phyloP scores from a whole-genome alignment of 2,113 vertebrate genomes.

The Talpa occidentalis region DNA sequence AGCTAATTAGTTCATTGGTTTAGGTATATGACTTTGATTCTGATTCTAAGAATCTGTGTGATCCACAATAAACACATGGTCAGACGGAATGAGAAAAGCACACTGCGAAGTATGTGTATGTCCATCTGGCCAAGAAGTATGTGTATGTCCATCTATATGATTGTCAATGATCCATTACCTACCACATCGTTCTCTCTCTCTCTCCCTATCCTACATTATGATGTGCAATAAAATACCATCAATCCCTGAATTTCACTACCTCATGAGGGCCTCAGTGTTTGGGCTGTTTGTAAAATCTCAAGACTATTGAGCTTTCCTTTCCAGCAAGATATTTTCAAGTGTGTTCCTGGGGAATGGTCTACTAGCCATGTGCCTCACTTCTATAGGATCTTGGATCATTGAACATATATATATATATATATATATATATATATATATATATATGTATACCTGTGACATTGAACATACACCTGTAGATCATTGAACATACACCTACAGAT shows the following conservation, averaged over 20 bases:
- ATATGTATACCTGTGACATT: background rate
- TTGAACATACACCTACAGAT: background rate
- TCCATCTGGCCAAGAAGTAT: background rate
- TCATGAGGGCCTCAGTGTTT: background rate
- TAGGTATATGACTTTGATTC: background rate
- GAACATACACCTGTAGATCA: background rate
- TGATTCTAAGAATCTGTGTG: background rate
- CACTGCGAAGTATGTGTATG: background rate
- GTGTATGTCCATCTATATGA: background rate
- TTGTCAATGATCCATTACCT: background rate
- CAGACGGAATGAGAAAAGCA: background rate
- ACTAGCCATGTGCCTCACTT: background rate
- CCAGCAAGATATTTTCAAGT: background rate
- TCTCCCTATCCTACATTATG: background rate
- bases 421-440: no score
- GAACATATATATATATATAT: no score
- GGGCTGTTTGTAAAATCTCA: background rate
- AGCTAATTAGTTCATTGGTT: background rate
- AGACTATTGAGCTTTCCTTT: background rate
- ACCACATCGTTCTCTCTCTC: no score
- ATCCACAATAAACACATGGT: background rate
- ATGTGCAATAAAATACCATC: background rate
- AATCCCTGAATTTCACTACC: background rate
- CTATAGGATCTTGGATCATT: background rate
- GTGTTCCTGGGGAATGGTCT: background rate